Evolutionary conservation across 2,888 invertebrate species (phyloP), one percentile per base, ranked within the genome.

Genomic region (Drosophila suboccidentalis): DNA sequence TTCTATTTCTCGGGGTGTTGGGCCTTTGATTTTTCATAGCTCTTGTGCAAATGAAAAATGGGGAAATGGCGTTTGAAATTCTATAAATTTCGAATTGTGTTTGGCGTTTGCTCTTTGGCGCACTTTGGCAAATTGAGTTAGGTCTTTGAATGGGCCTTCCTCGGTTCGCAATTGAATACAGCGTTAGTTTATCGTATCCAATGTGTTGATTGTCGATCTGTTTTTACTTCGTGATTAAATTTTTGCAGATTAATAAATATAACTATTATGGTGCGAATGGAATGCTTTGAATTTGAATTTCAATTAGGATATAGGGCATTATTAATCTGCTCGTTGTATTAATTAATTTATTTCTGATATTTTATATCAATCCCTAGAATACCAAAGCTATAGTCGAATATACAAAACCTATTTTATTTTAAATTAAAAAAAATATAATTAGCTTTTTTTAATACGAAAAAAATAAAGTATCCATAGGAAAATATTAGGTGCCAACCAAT

Each of bases 71-170:
- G 76, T 75, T 71, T 67, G 50, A 79, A 83, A 79, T 84, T 84
- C 86, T 77, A 86, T 83, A 78, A 86, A 84, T 86, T 79, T 84
- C 73, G 51, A 75, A 79, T 84, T 83, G 86, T 79, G 77, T 83
- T 80, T 76, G 80, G 39, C 43, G 15, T 53, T 65, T 50, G 49
- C 57, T 64, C 62, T 44, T 44, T 51, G 61, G 36, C 63, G 66
- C 64, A 72, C 69, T 63, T 85, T 66, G 68, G 54, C 70, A 78
- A 83, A 83, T 86, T 83, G 80, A 82, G 78, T 86, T 69, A 39
- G 75, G 39, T 71, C 57, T 67, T 64, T 50, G 65, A 71, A 59
- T 75, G 71, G 55, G 62, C 47, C 60, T 46, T 53, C 50, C 29
- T 17, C 44, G 49, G 22, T 38, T 39, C 8, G 13, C 26, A 44